Base-by-base conservation (phyloP, 2,113 vertebrate species). In the Oncorhynchus keta region DNA sequence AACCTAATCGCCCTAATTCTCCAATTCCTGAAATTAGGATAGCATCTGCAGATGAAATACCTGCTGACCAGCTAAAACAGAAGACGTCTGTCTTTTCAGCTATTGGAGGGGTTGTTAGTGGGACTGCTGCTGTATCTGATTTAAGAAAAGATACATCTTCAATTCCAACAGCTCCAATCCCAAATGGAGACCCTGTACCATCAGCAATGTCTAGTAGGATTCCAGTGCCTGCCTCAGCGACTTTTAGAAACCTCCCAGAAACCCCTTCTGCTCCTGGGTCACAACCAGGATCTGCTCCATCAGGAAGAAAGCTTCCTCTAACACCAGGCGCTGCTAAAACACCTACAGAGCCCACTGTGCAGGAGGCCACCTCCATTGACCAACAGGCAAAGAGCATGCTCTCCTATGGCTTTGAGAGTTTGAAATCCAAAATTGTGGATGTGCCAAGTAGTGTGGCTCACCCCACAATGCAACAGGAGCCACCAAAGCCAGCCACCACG, bases 31-130 rank as follows among this genome's bases (percentile, higher is more conserved):
- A 92, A 89, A 88, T 93, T 73, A 87, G 72, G 83, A 92, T 95
- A 82, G 89, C 77, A 49, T 81, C 81, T 80, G 80, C 80, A 62
- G 88, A 93, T 76, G 79, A 87, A 61, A 89, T 77, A 79, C 81
- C 78, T 68, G 32, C 67, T 67, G 82, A 89, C 26, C 90, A 86
- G 64, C 70, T 83, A 32, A 79, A 79, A 82, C 93, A 91, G 75
- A 95, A 92, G 75, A 70, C 68, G 4, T 85, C 93, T 64, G 20
- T 88, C 20, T 85, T 92, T 89, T 95, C 95, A 83, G 70, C 90
- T 72, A 80, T 92, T 78, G 90, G 83, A 78, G 89, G 87, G 65
- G 80, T 91, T 5, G 81, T 92, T 84, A 86, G 77, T 77, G 95
- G 89, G 76, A 74, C 92, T 81, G 75, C 93, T 14, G 83, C 85